phyloP scores from a whole-genome alignment of 2,113 vertebrate species.

The Oreotrochilus melanogaster region DNA sequence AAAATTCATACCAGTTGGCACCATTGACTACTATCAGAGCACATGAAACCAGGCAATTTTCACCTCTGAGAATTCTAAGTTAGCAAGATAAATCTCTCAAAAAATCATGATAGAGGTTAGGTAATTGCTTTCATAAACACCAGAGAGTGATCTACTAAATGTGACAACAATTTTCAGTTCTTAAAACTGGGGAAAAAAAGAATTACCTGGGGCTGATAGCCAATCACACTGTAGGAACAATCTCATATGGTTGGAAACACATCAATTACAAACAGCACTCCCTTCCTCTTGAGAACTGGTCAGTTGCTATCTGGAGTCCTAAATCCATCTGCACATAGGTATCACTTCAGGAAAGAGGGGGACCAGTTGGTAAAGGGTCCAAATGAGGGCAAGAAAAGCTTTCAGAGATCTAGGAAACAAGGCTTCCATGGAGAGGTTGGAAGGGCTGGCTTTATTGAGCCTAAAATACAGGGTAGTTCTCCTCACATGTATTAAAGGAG shows the following conservation, averaged over 20 bases:
- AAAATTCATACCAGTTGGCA: not conserved
- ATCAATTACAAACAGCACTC: not conserved
- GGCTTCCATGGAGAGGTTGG: not conserved
- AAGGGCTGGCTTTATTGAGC: not conserved
- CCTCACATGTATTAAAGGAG: not conserved
- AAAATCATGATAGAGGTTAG: fast-evolving
- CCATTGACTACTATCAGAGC: not conserved
- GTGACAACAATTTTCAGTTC: not conserved
- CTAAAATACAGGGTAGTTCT: not conserved
- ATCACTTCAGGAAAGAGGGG: not conserved
- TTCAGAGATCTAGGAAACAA: not conserved
- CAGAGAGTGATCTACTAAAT: not conserved
- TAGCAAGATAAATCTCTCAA: not conserved
- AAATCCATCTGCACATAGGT: not conserved
- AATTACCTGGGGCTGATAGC: not conserved
- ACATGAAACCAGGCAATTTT: not conserved
- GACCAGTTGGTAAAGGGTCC: not conserved
- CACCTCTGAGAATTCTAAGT: not conserved
- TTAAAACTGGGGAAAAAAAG: fast-evolving
- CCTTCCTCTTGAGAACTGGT: not conserved
- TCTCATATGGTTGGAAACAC: not conserved
- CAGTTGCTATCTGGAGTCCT: not conserved
- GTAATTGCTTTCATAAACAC: not conserved
- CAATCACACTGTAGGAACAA: not conserved
- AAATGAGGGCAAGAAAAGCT: not conserved